Base-by-base conservation (phyloP, 2,888 invertebrate species). In the Danaus chrysippus region DNA sequence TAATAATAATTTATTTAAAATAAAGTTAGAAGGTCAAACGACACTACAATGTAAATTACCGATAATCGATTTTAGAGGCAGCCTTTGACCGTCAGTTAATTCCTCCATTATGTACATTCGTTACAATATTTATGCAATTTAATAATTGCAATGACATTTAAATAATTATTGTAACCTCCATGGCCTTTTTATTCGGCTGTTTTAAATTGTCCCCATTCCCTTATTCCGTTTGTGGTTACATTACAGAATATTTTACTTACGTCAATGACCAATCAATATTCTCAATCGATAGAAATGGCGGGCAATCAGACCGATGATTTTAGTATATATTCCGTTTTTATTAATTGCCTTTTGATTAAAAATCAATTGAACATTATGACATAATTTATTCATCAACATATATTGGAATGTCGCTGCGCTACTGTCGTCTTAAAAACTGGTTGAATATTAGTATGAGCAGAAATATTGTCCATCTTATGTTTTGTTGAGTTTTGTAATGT, bases 181-280 rank as follows among this genome's bases (percentile, higher is more conserved):
- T 10, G 10, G 11, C 49, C 49, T 11, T 15, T 49, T 17, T 17
- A 17, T n/a, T 10, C 46, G 46, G 15, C 49, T 49, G 10, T 43
- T 49, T 17, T 17, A 17, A 17, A 15, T 17, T 54, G 58, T 54
- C 52, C 41, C 53, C 42, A 54, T 68, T 67, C 62, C 65, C 62
- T 60, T 63, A 68, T 68, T 58, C 62, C 61, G 55, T 44, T 62
- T 58, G 65, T 72, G 69, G 67, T 66, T 74, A 71, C 71, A 75
- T 77, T 77, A 72, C 72, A 73, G 73, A 74, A 77, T 75, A 75
- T 77, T 76, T 77, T 71, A 71, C 75, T 71, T 68, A 76, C 73
- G 74, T 78, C 82, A 82, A 78, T 79, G 77, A 76, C 70, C 76
- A 70, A 77, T 77, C 80, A 78, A 82, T 81, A 78, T 70, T 62